Evolutionary conservation across 2,888 invertebrate species (phyloP).

Genomic region (Oxyscelio sp.): DNA sequence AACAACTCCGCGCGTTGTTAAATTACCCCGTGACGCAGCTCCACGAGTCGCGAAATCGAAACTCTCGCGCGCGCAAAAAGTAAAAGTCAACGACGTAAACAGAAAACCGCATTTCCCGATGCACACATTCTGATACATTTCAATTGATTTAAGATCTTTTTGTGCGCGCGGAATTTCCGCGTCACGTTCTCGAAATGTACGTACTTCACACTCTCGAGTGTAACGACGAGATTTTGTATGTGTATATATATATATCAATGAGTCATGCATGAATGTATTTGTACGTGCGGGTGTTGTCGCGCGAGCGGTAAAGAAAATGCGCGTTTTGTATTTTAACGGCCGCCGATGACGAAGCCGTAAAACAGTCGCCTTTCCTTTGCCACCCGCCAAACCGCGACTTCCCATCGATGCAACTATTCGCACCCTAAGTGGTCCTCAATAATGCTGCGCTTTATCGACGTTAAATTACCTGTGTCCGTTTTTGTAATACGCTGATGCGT

Average conservation of each 20-base stretch:
- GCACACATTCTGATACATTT: background rate
- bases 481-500: slow-evolving; percentile 19
- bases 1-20: slow-evolving; percentile 28
- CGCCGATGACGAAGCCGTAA: slow-evolving; percentile 38
- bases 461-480: slow-evolving; percentile 33
- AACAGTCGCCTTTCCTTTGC: slow-evolving; percentile 37
- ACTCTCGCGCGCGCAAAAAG: slow-evolving; percentile 20
- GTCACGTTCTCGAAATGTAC: slow-evolving; percentile 1
- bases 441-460: slow-evolving; percentile 43
- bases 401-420: slow-evolving; percentile 34
- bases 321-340: slow-evolving; percentile 33
- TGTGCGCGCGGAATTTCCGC: background rate
- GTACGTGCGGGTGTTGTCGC: slow-evolving; percentile 8
- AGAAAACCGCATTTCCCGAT: background rate
- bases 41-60: slow-evolving; percentile 19
- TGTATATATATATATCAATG: slow-evolving; percentile 11
- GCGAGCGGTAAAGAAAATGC: slow-evolving; percentile 33
- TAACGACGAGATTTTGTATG: slow-evolving; percentile 7
- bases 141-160: slow-evolving; percentile 14
- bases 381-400: slow-evolving; percentile 32
- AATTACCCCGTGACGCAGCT: slow-evolving; percentile 9
- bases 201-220: background rate
- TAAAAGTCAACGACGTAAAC: background rate
- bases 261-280: background rate
- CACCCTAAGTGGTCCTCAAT: slow-evolving; percentile 37